These are phyloP conservation scores for Ectemnius continuus DNA, from an alignment of 2,888 invertebrate genomes.

Conservation along the genomic window DNA sequence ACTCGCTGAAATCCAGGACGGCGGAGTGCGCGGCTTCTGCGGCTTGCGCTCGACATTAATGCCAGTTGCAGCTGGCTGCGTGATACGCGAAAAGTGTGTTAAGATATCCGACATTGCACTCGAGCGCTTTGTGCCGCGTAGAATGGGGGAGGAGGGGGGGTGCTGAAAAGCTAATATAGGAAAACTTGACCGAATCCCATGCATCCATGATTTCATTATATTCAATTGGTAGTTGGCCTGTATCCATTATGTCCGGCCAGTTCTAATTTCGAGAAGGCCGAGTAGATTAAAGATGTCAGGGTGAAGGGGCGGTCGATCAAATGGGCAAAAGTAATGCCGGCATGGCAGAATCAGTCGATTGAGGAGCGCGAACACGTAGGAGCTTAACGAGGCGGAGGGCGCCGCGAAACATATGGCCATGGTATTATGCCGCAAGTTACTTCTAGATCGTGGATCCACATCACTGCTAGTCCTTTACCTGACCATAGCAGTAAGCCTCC, in stretches of 20 bases:
- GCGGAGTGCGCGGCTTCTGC: too few species aligned
- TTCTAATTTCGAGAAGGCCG: too few species aligned
- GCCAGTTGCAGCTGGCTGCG: too few species aligned
- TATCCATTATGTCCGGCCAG: neutral
- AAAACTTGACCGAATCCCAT: too few species aligned
- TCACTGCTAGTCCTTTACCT: slow-evolving; percentile 20
- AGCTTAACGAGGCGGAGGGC: slow-evolving; percentile 66
- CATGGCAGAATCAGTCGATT: slow-evolving; percentile 54
- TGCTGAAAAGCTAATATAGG: too few species aligned
- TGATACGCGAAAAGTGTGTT: too few species aligned
- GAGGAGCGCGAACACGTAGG: slow-evolving; percentile 66
- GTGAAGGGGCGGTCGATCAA: slow-evolving; percentile 35
- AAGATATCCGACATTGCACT: too few species aligned
- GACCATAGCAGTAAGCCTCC: slow-evolving; percentile 14
- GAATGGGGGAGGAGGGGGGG: too few species aligned
- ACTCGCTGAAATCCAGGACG: too few species aligned
- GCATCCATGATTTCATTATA: too few species aligned
- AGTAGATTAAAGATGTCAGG: slow-evolving; percentile 35
- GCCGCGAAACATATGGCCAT: slow-evolving; percentile 50
- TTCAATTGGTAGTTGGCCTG: neutral
- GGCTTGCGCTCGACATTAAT: too few species aligned
- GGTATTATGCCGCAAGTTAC: slow-evolving; percentile 39
- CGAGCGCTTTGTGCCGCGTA: too few species aligned
- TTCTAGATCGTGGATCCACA: slow-evolving; percentile 33
- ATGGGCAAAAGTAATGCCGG: slow-evolving; percentile 55